Evolutionary conservation across 2,888 invertebrate genomes (phyloP), one percentile per base, ranked within the genome.

Genomic region (Aelia acuminata): DNA sequence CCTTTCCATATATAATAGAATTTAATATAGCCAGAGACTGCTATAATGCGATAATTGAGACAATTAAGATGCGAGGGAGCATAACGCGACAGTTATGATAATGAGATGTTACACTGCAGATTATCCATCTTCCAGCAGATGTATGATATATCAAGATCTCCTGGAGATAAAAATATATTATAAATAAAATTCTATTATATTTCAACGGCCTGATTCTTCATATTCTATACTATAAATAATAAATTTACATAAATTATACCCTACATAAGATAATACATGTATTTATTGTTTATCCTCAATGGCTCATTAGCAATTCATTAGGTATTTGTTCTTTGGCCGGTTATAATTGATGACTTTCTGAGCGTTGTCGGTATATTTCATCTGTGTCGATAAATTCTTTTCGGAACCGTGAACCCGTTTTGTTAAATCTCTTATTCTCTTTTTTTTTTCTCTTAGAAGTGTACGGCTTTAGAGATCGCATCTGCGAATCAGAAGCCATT

Each of bases 281-380:
- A 70, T 70, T 70, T 70, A 70, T 70, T 70, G 31, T 70, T 20
- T 70, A 18, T 20, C 35, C 8, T 70, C 63, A 70, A 70, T 70
- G 35, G 35, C 63, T 70, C 31, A 70, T 70, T 70, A 35, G 35
- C 18, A 35, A 70, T 70, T 70, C 31, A 70, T 70, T 70, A 70
- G 63, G 31, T 70, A 70, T 70, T 70, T 70, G 63, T 70, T 70
- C 63, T 70, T 70, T 35, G 63, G 18, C 63, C 63, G 35, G 63
- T 70, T 70, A 70, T 70, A 70, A 70, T 70, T 70, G 31, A 70
- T 70, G 63, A 35, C 31, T 35, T 70, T 22, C 63, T 35, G 20
- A 18, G 31, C 8, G 63, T 70, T 70, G 63, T 70, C 63, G 63
- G 13, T 70, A 70, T 70, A 70, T 70, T 70, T 70, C 20, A 70